A percentile compares a stretch with the other conserved stretches of the same genome.
These are phyloP conservation scores for Amphipoea oculea DNA, from an alignment of 2,888 invertebrate species.

Conservation along the genomic window DNA sequence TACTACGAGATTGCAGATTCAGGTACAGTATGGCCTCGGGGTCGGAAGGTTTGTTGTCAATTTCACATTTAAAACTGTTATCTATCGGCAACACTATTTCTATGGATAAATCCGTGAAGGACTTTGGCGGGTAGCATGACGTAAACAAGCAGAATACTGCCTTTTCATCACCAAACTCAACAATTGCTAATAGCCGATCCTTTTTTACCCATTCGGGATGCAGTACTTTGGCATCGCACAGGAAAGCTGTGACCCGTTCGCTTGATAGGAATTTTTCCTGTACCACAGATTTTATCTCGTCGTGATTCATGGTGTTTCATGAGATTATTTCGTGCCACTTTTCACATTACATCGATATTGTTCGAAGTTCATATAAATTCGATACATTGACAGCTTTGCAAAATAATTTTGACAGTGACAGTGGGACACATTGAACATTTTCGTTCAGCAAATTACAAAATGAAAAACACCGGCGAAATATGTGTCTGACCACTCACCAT, in stretches of 20 bases:
- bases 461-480: background rate
- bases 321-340: constrained; percentile 58
- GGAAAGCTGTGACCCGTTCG: constrained; percentile 86
- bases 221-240: constrained; percentile 87
- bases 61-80: constrained; percentile 94
- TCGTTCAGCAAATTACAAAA: constrained; percentile 35
- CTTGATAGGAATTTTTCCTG: constrained; percentile 88
- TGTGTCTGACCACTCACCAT: background rate
- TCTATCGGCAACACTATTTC: constrained; percentile 95
- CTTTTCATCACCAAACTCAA: constrained; percentile 89
- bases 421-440: constrained; percentile 49
- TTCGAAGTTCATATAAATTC: constrained; percentile 62
- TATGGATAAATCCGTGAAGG: constrained; percentile 94
- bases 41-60: constrained; percentile 91
- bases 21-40: constrained; percentile 88
- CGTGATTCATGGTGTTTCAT: constrained; percentile 85
- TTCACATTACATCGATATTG: constrained; percentile 55
- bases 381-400: constrained; percentile 67
- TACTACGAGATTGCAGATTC: constrained; percentile 85
- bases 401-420: constrained; percentile 55
- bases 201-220: constrained; percentile 87
- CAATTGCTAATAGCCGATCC: constrained; percentile 86
- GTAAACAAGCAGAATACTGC: constrained; percentile 88
- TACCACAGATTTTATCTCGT: constrained; percentile 86
- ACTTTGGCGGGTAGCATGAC: constrained; percentile 92